Evolutionary conservation across 1,140 invertebrate genomes (phyloP), one percentile per base, ranked within the genome.

Genomic region (Magallana gigas): DNA sequence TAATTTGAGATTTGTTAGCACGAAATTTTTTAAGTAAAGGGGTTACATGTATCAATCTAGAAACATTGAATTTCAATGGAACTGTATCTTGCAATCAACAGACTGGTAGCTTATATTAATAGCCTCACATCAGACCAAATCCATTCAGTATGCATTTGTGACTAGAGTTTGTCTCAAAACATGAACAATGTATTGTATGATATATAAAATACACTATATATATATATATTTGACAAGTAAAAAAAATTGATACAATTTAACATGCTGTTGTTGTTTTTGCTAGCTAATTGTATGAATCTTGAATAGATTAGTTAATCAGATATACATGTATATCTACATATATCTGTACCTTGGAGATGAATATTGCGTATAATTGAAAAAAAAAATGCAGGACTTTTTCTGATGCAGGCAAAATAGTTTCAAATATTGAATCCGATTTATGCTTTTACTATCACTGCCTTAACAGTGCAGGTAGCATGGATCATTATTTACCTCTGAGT

Each of bases 141-240:
- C 18, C 18, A 76, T 36, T 8, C 11, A 76, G 68, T 29, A 76
- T 9, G 36, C 36, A 64, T 16, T 48, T 2, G 36, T 48, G 36
- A 48, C 36, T 64, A 64, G 29, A 29, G 68, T 76, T 76, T 76
- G 68, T 76, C 68, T 76, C 68, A 76, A 76, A 76, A 76, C 23
- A 9, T 76, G 68, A 76, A 76, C 68, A 76, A 76, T 23, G 68
- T 76, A 76, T 76, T 76, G 68, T 76, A 76, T 76, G 23, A 36
- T 76, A 76, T 76, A 76, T 76, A 12, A 62, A 62, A 76, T 76
- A 76, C 23, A 76, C 23, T 76, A 76, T 76, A 76, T 76, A 76
- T 76, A 76, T 76, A 48, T 48, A 48, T 48, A 76, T 76, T 76
- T 76, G 68, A 76, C 8, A 76, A 76, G 68, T 76, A 76, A 76